Evolutionary conservation across 2,888 invertebrate species (phyloP), one percentile per base, ranked within the genome.

Genomic region (Nemoura dubitans): DNA sequence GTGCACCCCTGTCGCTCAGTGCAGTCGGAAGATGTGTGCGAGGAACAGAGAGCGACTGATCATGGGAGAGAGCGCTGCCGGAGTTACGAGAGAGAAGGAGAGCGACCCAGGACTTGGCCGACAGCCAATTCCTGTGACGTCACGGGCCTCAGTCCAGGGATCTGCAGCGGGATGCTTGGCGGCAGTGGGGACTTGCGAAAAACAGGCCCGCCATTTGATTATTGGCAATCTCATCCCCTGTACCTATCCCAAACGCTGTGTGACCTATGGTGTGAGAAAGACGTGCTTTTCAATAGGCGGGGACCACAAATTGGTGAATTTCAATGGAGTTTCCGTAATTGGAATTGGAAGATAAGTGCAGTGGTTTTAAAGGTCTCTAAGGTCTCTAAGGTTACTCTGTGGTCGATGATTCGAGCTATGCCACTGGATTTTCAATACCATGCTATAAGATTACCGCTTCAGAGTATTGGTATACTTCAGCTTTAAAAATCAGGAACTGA

Each of bases 11-110:
- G 59, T 2, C 59, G 21, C 14, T 59, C 59, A 14, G 10, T 59
- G 59, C 16, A 59, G 59, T 59, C 59, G 59, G 59, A 59, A 59
- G 59, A 1, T 59, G 77, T 36, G 86, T 36, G 85, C 36, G 76
- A 59, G 86, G n/a, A 86, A 86, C 28, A 86, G 85, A 77, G 77
- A 87, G 83, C 76, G 83, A 82, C 82, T 86, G 82, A 81, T 81
- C 27, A 29, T 82, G 84, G 59, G 36, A 87, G 86, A 59, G 36
- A 77, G 84, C 82, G 76, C 80, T 30, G 59, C 81, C 5, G 86
- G 81, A 43, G 76, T 7, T 21, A 42, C 80, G 36, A 76, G 76
- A 77, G 86, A 86, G 28, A 76, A 26, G 77, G 86, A 83, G 84
- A 78, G 83, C 43, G 29, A 80, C n/a, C 84, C n/a, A 25, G n/a